Base-by-base conservation (phyloP, 2,113 vertebrate genomes). In the Pseudorhombus dupliciocellatus region DNA sequence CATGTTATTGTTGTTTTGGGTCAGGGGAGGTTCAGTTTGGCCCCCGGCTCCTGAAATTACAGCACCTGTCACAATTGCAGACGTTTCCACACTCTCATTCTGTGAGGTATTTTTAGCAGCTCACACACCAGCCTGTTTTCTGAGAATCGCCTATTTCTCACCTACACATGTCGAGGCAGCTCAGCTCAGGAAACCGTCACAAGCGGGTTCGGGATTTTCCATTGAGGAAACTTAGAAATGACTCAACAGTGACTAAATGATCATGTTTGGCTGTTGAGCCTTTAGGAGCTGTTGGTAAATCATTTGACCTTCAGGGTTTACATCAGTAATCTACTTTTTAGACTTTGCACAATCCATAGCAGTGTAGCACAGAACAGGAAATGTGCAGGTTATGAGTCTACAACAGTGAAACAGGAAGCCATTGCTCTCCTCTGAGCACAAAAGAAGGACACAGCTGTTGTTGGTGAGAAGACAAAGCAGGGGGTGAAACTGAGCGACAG, bases 401-500 rank as follows among this genome's bases (percentile, higher is more conserved):
- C 10, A 25, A 3, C 69, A 67, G 0, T 11, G 14, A 40, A 63
- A 74, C 84, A 88, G 88, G 81, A 88, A 82, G 53, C 60, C 11
- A 56, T 7, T 22, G 20, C 16, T 53, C 28, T 73, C 55, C 20
- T 71, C 60, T 40, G 72, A 24, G 48, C 21, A 22, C n/a, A 21
- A 20, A 18, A 28, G 24, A 55, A 18, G 25, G 7, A 4, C 42
- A 46, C 12, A 30, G 70, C 52, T 14, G 5, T 1, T 76, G 70
- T 14, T 73, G 66, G 37, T n/a, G 68, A 58, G 21, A 44, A 74
- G 59, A 57, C 22, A 18, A 31, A 72, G 42, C 8, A 62, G 37
- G 54, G 25, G 31, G 4, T 31, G 31, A 56, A 77, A 78, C 34
- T 22, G 46, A 50, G 48, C 48, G 48, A 50, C 20, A 50, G 48